Percentiles rank a stretch among this genome's conserved stretches.
phyloP scores from a whole-genome alignment of 2,113 vertebrate species.

The Morone saxatilis region DNA sequence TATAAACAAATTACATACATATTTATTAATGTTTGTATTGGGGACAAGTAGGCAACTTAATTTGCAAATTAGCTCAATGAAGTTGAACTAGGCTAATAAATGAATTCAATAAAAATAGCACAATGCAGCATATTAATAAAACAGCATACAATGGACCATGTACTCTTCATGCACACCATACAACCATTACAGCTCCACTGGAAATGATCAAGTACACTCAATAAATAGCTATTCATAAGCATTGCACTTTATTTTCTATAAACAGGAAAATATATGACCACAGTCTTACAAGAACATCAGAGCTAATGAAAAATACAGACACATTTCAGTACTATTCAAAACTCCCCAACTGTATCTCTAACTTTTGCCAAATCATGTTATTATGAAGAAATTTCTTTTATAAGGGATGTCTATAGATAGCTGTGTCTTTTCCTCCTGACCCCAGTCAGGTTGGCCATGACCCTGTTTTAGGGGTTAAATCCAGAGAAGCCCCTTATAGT shows the following conservation, averaged over 20 bases:
- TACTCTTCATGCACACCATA: background rate
- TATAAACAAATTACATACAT: no score
- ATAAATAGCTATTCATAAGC: slow-evolving; percentile 13
- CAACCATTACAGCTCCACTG: background rate
- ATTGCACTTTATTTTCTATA: background rate
- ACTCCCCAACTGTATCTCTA: background rate
- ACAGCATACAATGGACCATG: background rate
- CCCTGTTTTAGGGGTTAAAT: slow-evolving; percentile 47
- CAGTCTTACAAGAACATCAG: background rate
- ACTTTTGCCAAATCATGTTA: slow-evolving; percentile 20
- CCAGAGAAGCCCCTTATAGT: slow-evolving; percentile 40
- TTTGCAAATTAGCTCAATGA: background rate
- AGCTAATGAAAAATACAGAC: slow-evolving; percentile 29
- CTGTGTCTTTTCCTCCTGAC: slow-evolving; percentile 21
- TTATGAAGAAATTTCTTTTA: slow-evolving; percentile 57
- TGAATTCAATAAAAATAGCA: background rate
- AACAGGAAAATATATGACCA: slow-evolving; percentile 11
- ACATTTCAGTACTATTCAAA: background rate
- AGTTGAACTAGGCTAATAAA: background rate
- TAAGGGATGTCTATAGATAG: slow-evolving; percentile 2
- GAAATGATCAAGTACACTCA: background rate
- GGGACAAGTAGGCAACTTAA: no score
- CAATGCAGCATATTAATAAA: background rate
- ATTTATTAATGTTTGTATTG: no score
- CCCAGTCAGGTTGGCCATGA: slow-evolving; percentile 22